These are phyloP conservation scores for Brachirus orientalis DNA, from an alignment of 2,113 vertebrate species.

Conservation along the genomic window DNA sequence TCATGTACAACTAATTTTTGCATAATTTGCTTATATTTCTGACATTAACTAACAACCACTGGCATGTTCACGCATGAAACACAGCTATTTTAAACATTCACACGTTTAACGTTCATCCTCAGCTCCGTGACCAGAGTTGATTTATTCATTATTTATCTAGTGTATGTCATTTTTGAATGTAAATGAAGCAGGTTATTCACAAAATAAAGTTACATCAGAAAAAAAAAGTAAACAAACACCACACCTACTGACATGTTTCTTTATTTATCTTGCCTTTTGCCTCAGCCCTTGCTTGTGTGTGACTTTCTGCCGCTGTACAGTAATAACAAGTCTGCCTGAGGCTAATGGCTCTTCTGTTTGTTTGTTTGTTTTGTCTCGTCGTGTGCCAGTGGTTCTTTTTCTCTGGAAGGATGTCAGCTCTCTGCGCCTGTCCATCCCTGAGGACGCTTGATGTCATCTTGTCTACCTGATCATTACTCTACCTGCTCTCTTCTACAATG, in stretches of 20 bases:
- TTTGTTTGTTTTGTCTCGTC: conserved; percentile 70
- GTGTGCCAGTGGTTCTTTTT: conserved; percentile 61
- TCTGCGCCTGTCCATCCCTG: conserved; percentile 56
- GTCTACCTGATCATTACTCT: conserved; percentile 76
- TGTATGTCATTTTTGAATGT: background rate
- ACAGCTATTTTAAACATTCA: background rate
- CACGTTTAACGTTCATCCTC: background rate
- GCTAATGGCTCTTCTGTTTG: conserved; percentile 62
- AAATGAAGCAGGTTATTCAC: background rate
- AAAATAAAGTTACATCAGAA: background rate
- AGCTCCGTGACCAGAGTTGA: background rate
- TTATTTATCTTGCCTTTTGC: background rate
- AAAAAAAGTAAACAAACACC: background rate
- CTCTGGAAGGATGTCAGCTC: conserved; percentile 57
- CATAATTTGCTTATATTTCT: background rate
- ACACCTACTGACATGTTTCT: background rate
- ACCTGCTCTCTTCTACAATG: conserved; percentile 70
- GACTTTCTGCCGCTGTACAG: conserved; percentile 44
- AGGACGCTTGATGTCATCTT: conserved; percentile 76
- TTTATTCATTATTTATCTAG: background rate
- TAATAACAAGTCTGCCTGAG: conserved; percentile 38
- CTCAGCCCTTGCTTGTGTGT: conserved; percentile 5
- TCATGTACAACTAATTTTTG: background rate
- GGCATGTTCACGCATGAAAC: background rate
- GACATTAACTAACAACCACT: too few relatives aligned